Conservation (phyloP, 2,797 vertebrate genomes). For the Melanogrammus aeglefinus region DNA sequence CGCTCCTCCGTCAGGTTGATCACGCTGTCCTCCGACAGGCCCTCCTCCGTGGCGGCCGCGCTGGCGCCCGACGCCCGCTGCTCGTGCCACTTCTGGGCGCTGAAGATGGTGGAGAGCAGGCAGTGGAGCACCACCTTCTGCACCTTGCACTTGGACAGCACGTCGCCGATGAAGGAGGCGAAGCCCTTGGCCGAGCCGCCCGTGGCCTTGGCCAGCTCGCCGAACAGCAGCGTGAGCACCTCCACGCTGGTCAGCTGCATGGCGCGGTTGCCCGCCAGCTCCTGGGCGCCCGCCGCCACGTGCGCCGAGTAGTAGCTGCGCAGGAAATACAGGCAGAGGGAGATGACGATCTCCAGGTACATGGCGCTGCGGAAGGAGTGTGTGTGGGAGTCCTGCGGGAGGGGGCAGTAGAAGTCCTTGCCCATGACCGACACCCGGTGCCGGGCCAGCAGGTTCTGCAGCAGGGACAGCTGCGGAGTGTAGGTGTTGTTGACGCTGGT, state of each 20-base stretch:
- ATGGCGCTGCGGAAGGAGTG: constrained; percentile 96
- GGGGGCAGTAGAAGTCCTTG: constrained; percentile 97
- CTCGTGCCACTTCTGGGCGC: constrained; percentile 95
- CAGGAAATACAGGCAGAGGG: constrained; percentile 93
- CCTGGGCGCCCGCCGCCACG: constrained; percentile 82
- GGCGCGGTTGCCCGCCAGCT: constrained; percentile 93
- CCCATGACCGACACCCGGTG: constrained; percentile 97
- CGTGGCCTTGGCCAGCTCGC: constrained; percentile 88
- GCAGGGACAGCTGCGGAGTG: constrained; percentile 92
- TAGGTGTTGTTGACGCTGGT: constrained; percentile 97
- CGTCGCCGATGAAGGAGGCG: constrained; percentile 94
- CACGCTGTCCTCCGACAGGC: constrained; percentile 93
- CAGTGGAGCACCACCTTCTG: constrained; percentile 97
- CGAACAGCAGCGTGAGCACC: constrained; percentile 92
- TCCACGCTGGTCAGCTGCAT: constrained; percentile 98
- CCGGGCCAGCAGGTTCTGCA: constrained; percentile 93
- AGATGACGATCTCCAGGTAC: constrained; percentile 98
- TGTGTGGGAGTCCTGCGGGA: constrained; percentile 90
- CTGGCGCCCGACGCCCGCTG: constrained; percentile 80
- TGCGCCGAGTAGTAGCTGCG: constrained; percentile 95
- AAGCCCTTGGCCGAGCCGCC: constrained; percentile 95
- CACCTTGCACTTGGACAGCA: constrained; percentile 97
- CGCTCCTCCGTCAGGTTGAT: constrained; percentile 97
- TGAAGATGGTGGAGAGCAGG: constrained; percentile 93
- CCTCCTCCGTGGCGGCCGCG: constrained; percentile 85